Percentiles rank a stretch among this genome's conserved stretches.
phyloP scores from a whole-genome alignment of 1,140 invertebrate species.

The Danaus plexippus region DNA sequence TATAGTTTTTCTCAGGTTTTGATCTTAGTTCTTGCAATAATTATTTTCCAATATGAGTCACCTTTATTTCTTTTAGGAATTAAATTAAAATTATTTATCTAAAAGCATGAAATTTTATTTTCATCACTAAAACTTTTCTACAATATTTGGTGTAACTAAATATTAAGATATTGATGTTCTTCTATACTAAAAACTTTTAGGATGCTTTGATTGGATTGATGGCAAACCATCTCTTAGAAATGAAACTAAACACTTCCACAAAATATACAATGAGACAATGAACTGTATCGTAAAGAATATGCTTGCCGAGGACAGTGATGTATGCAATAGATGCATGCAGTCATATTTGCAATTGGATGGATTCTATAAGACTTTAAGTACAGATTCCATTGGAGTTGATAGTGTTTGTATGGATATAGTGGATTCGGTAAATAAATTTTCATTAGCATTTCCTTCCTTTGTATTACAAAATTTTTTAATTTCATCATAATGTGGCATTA shows the following conservation, averaged over 20 bases:
- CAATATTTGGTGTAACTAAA: background rate
- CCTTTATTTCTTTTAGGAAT: too few relatives aligned
- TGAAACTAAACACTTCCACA: constrained; percentile 62
- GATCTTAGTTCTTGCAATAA: too few relatives aligned
- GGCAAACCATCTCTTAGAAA: constrained; percentile 55
- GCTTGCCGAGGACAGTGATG: constrained; percentile 43
- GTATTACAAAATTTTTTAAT: too few relatives aligned
- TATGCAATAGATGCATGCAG: constrained; percentile 70
- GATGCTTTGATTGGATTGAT: constrained; percentile 67
- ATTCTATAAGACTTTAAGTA: constrained; percentile 71
- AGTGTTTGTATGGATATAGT: constrained; percentile 75
- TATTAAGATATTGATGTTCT: background rate
- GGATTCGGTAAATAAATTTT: constrained; percentile 66
- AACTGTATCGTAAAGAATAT: constrained; percentile 59
- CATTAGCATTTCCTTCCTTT: background rate
- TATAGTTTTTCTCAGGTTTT: too few relatives aligned
- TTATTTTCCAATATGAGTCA: too few relatives aligned
- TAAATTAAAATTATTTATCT: too few relatives aligned
- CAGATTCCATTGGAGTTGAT: constrained; percentile 69
- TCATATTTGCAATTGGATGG: constrained; percentile 67
- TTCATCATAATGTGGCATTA: too few relatives aligned
- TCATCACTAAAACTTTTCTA: too few relatives aligned
- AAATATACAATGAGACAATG: constrained; percentile 61
- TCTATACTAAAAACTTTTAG: constrained; percentile 45
- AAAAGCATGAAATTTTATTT: too few relatives aligned